Evolutionary conservation across 2,888 invertebrate genomes (phyloP), one percentile per base, ranked within the genome.

Genomic region (Epinotia nisella): DNA sequence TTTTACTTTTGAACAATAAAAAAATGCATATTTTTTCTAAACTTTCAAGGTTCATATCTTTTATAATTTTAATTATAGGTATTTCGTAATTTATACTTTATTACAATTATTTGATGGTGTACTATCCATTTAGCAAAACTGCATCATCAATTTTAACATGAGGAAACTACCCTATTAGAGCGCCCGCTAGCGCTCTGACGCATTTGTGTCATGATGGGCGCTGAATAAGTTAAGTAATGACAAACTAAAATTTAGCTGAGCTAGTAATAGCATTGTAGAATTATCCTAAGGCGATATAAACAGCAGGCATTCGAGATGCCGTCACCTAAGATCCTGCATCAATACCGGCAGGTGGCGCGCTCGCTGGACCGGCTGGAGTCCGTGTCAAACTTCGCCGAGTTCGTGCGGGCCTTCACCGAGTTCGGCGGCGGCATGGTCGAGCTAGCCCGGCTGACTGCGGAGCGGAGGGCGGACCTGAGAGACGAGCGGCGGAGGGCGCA

Each of bases 351-450:
- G 96, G 96, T 97, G 81, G 96, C 97, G 76, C 96, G 97, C 80
- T 96, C 97, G 82, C 94, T 98, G 84, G 97, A 97, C 80, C 95
- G 97, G 74, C 93, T 98, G 82, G 98, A 98, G 90, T 97, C 97
- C 65, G 97, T 98, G 76, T 96, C 97, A 80, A 98, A 97, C 92
- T 98, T 98, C 87, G 98, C 99, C 67, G 99, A 99, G 92, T 99
- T 99, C 90, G 99, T 99, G 72, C 98, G 98, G 87, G 98, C 99
- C 24, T 99, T 99, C 94, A 98, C 99, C 79, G 98, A 99, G 89
- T 99, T 99, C 89, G 99, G 99, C 55, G 97, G 97, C 24, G 99
- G 99, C 89, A 99, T 99, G 99, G 99, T 99, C 77, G 99, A 99
- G 88, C 93, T 99, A 80, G 99, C 99, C 29, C 97, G 99, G 87